Conservation (phyloP, 2,113 vertebrate genomes). For the Ellobius talpinus region DNA sequence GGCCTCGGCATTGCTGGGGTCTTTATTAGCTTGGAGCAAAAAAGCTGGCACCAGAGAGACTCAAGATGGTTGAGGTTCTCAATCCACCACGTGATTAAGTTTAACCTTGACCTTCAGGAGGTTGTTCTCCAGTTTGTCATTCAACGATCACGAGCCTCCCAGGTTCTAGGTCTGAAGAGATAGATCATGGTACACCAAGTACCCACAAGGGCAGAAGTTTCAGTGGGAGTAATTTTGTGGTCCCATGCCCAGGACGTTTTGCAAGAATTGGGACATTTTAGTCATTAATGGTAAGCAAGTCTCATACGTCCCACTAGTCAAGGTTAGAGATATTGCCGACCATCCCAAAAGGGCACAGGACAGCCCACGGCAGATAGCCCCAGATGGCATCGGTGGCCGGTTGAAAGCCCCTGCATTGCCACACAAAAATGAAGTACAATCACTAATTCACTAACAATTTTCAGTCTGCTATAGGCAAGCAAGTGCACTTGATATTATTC, state of each 20-base stretch:
- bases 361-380: background rate
- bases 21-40: background rate
- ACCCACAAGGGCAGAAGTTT: accelerated
- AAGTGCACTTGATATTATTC: background rate
- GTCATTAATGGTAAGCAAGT: too few relatives aligned
- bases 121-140: background rate
- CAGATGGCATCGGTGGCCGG: background rate
- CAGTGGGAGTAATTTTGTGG: too few relatives aligned
- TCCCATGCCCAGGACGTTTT: background rate
- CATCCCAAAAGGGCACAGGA: too few relatives aligned
- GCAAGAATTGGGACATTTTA: background rate
- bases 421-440: background rate
- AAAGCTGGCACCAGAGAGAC: too few relatives aligned
- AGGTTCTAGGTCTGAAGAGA: background rate
- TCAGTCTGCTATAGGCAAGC: background rate
- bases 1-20: background rate
- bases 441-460: background rate
- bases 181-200: accelerated
- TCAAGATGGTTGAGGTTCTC: background rate
- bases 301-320: background rate
- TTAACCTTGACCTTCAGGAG: background rate
- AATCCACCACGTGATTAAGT: background rate
- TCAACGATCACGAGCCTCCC: background rate
- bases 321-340: background rate
- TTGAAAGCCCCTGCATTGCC: background rate